A percentile compares a stretch with the other conserved stretches of the same genome.
Conservation (phyloP, 2,797 vertebrate genomes). For the Pygocentrus nattereri region DNA sequence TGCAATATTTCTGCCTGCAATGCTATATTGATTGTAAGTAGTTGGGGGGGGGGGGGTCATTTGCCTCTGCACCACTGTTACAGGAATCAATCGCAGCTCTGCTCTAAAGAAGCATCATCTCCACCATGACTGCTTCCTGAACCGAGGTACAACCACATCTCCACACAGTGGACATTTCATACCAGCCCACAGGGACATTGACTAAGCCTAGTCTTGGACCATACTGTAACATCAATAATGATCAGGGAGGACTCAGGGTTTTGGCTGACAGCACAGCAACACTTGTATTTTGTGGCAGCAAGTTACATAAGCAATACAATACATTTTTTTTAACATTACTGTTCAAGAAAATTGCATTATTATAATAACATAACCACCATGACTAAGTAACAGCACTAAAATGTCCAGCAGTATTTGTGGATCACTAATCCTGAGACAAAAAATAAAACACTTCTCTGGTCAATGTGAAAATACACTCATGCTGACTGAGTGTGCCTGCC, state of each 20-base stretch:
- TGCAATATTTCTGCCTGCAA: conserved; percentile 44
- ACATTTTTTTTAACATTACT: no score
- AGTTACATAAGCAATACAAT: no score
- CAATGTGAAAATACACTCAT: neutral
- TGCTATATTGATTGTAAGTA: conserved; percentile 50
- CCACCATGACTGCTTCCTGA: conserved; percentile 32
- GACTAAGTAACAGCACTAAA: neutral
- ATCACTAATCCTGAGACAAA: neutral
- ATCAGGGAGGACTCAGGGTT: no score
- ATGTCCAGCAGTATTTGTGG: neutral
- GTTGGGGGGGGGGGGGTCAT: conserved; percentile 49
- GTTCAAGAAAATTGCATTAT: no score
- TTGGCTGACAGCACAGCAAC: neutral
- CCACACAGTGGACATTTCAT: neutral
- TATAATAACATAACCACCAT: neutral
- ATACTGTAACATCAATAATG: neutral
- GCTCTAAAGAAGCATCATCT: conserved; percentile 45
- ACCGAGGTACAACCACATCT: neutral
- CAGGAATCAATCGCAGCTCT: conserved; percentile 52
- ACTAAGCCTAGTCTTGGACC: neutral
- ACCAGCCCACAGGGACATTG: neutral
- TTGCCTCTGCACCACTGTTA: conserved; percentile 52
- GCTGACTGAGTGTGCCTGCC: neutral
- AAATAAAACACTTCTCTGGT: no score
- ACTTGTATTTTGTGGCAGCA: no score